phyloP scores from a whole-genome alignment of 2,797 vertebrate species.

The Podarcis lilfordi region DNA sequence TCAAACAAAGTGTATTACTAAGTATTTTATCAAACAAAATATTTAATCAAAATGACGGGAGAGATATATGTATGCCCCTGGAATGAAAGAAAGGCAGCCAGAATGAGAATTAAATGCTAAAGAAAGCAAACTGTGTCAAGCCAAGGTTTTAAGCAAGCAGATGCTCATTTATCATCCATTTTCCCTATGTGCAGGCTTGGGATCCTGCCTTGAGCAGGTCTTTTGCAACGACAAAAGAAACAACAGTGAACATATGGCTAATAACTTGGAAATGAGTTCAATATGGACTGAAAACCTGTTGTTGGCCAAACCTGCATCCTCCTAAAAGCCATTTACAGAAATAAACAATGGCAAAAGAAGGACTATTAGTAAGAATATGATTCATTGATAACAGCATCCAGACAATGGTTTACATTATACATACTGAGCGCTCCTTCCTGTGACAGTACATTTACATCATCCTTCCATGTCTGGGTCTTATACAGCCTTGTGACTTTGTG shows the following conservation, averaged over 20 bases:
- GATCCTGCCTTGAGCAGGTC: constrained; percentile 58
- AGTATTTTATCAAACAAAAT: constrained; percentile 67
- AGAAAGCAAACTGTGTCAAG: constrained; percentile 72
- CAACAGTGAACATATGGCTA: constrained; percentile 62
- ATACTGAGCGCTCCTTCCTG: background rate
- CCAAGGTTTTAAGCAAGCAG: constrained; percentile 68
- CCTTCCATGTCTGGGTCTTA: background rate
- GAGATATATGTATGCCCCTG: constrained; percentile 62
- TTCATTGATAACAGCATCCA: constrained; percentile 37
- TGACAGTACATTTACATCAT: background rate
- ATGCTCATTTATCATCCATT: constrained; percentile 69
- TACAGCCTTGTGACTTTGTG: background rate
- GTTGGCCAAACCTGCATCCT: background rate
- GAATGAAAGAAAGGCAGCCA: constrained; percentile 69
- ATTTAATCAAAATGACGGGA: constrained; percentile 72
- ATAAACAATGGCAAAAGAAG: constrained; percentile 52
- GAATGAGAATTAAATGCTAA: constrained; percentile 71
- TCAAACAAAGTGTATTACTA: constrained; percentile 44
- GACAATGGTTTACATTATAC: constrained; percentile 11
- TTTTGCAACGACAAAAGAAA: constrained; percentile 53
- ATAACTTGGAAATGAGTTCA: constrained; percentile 67
- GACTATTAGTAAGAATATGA: background rate
- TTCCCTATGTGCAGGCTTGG: constrained; percentile 50
- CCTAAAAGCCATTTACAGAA: constrained; percentile 38
- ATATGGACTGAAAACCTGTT: constrained; percentile 34